Evolutionary conservation across 2,113 vertebrate species (phyloP).

Genomic region (Apeltes quadracus): DNA sequence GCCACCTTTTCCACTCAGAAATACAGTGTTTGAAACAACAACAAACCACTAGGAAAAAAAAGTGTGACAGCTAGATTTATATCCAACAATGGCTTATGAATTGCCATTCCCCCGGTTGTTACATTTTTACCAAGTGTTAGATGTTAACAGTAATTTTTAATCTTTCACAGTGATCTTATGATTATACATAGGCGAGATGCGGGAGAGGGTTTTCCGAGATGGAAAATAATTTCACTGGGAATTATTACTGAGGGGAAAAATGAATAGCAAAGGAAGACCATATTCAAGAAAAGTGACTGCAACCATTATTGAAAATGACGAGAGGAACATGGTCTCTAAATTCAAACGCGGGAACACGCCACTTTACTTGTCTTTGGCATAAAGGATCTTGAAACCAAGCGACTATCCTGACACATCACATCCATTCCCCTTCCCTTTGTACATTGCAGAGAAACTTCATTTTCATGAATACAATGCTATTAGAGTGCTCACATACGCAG

Average conservation of each 20-base stretch:
- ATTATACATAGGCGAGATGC: not conserved
- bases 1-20: not conserved
- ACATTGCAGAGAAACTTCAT: not conserved
- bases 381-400: not conserved
- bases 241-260: not conserved
- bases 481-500: conserved; percentile 2
- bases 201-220: not conserved
- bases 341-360: not conserved
- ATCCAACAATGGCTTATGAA: not conserved
- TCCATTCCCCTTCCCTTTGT: conserved; percentile 6
- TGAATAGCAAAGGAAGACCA: not conserved
- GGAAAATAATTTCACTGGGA: not conserved
- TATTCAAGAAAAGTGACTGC: not conserved
- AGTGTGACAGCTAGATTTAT: conserved; percentile 4
- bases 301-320: not conserved
- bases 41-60: too few relatives aligned
- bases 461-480: conserved; percentile 26
- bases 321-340: not conserved
- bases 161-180: not conserved
- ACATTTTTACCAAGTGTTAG: not conserved
- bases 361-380: not conserved
- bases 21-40: conserved; percentile 8
- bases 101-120: not conserved
- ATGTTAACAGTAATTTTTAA: not conserved
- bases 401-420: conserved; percentile 28